phyloP scores from a whole-genome alignment of 2,797 vertebrate species.

The Clarias platycephalus region DNA sequence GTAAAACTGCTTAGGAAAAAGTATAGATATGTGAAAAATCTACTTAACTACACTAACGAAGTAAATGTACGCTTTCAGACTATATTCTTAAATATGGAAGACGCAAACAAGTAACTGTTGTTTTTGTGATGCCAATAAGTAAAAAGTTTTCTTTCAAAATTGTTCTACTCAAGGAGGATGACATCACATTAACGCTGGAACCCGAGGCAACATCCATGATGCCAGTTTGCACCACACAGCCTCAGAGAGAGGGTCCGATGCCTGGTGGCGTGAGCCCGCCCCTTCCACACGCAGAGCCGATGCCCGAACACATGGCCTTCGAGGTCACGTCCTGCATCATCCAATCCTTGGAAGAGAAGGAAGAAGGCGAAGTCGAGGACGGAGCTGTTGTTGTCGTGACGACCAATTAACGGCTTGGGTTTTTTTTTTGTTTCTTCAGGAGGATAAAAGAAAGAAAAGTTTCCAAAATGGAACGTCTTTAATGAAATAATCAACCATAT shows the following conservation, averaged over 20 bases:
- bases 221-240: slow-evolving; percentile 73
- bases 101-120: neutral
- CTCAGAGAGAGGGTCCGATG: slow-evolving; percentile 77
- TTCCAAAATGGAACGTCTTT: slow-evolving; percentile 30
- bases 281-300: slow-evolving; percentile 57
- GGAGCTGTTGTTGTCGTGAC: slow-evolving; percentile 63
- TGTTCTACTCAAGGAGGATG: slow-evolving; percentile 73
- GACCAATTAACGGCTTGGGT: slow-evolving; percentile 67
- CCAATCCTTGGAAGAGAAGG: slow-evolving; percentile 85
- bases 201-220: slow-evolving; percentile 82
- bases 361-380: slow-evolving; percentile 70
- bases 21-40: no score
- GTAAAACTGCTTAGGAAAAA: no score
- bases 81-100: neutral
- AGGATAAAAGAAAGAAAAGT: neutral
- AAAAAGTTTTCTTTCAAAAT: neutral
- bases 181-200: slow-evolving; percentile 86
- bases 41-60: no score
- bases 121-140: neutral
- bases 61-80: neutral
- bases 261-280: slow-evolving; percentile 73
- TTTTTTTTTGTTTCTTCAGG: neutral
- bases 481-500: slow-evolving; percentile 68
- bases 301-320: slow-evolving; percentile 76
- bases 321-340: slow-evolving; percentile 87